phyloP scores from a whole-genome alignment of 2,113 vertebrate genomes.

The Erpornis zantholeuca region DNA sequence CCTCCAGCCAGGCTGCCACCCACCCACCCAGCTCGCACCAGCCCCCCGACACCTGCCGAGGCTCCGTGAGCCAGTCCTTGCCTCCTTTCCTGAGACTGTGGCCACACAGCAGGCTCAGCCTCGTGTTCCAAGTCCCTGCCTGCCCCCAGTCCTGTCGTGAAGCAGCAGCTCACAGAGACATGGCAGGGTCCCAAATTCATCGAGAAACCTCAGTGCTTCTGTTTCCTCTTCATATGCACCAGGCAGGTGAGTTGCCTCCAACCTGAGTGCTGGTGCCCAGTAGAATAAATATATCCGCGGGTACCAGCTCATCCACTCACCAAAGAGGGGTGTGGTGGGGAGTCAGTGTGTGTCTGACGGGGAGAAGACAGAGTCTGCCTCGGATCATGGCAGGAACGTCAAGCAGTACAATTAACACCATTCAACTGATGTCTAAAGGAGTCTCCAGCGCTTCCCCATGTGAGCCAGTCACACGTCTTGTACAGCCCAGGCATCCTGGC shows the following conservation, averaged over 20 bases:
- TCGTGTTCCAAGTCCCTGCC: neutral
- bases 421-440: slow-evolving; percentile 95
- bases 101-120: slow-evolving; percentile 1
- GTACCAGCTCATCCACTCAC: slow-evolving; percentile 82
- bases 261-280: slow-evolving; percentile 15
- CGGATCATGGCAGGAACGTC: slow-evolving; percentile 76
- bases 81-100: slow-evolving; percentile 68
- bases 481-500: slow-evolving; percentile 82
- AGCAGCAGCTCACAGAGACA: slow-evolving; percentile 35
- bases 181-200: neutral
- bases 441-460: slow-evolving; percentile 82
- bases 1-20: neutral
- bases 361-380: slow-evolving; percentile 77
- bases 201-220: slow-evolving; percentile 59
- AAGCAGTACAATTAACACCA: slow-evolving; percentile 88
- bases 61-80: neutral
- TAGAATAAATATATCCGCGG: slow-evolving; percentile 76
- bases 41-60: neutral
- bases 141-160: neutral
- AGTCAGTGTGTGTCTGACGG: slow-evolving; percentile 63
- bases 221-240: slow-evolving; percentile 64
- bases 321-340: slow-evolving; percentile 46
- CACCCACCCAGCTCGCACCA: neutral
- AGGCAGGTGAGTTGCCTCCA: neutral
- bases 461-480: slow-evolving; percentile 94